Evolutionary conservation across 2,113 vertebrate species (phyloP), one percentile per base, ranked within the genome.

Genomic region (Cephalopterus ornatus): DNA sequence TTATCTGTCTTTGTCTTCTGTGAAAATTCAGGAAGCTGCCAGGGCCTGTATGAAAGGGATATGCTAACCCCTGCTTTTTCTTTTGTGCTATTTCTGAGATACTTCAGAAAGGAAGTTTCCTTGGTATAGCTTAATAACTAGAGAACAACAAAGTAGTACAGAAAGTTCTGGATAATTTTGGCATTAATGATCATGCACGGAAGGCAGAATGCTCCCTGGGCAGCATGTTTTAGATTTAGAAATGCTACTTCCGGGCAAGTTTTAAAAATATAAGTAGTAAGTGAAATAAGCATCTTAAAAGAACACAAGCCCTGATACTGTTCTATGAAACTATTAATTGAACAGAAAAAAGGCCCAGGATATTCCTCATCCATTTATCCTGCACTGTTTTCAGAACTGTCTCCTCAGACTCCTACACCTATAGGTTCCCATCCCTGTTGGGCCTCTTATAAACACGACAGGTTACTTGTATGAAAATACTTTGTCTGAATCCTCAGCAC

Each of bases 81-180:
- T 74, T 33, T 67, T 49, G 46, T 85, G 70, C 67, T 85, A 59
- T 92, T 96, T 88, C 71, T 80, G 78, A 79, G 63, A 42, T 67
- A 76, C 68, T 90, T 94, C 63, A 82, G 78, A 88, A 91, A 92
- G 14, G 33, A 92, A 77, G 4, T 32, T 90, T 88, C 63, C 20
- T 67, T n/a, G 56, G 47, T 59, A 52, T 14, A 67, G 52, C 61
- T 86, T 71, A 71, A 35, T 74, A 91, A 91, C 65, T 63, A 71
- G 24, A 66, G 76, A 91, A 82, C 35, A 87, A 68, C 55, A 74
- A 71, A 92, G 47, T 12, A 56, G 47, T 59, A 91, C 65, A 86
- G 71, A 92, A 96, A 67, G 21, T 92, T 95, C 49, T 1, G 1
- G 67, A 77, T 42, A 19, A 94, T 84, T 90, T 63, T 62, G 56